Conservation (phyloP, 1,140 invertebrate species). For the Leptopilina clavipes region DNA sequence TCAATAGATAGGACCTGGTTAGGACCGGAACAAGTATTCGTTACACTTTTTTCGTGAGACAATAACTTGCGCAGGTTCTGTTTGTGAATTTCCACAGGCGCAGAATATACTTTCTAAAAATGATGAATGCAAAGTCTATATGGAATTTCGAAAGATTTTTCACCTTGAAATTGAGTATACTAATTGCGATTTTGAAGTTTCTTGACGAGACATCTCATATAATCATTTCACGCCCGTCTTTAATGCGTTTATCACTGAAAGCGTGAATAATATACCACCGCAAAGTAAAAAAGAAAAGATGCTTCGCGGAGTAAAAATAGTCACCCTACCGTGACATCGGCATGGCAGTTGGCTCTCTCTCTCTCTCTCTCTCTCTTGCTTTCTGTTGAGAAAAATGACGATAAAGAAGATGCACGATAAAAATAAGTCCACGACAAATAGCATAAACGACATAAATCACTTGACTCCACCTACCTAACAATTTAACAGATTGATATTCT, state of each 20-base stretch:
- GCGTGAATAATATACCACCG: background rate
- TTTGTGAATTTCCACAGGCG: too few relatives aligned
- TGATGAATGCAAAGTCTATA: too few relatives aligned
- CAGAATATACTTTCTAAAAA: too few relatives aligned
- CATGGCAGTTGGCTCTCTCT: background rate
- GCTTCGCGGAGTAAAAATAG: conserved; percentile 9
- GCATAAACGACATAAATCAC: conserved; percentile 30
- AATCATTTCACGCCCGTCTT: conserved; percentile 17
- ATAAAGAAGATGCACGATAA: conserved; percentile 33
- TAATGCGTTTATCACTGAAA: conserved; percentile 13
- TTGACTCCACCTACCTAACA: conserved; percentile 33
- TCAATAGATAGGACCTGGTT: too few relatives aligned
- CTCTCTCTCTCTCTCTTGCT: too few relatives aligned
- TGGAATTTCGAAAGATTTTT: too few relatives aligned
- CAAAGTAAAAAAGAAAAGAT: background rate
- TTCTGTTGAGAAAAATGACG: conserved; percentile 21
- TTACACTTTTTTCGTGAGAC: too few relatives aligned
- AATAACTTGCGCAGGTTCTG: too few relatives aligned
- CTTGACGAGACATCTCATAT: too few relatives aligned
- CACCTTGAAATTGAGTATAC: too few relatives aligned
- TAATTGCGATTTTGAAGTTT: too few relatives aligned
- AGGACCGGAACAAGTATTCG: too few relatives aligned
- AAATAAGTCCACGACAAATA: conserved; percentile 30
- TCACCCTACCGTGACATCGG: conserved; percentile 1
- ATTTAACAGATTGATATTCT: conserved; percentile 34